Base-by-base conservation (phyloP, 2,888 invertebrate genomes). In the Apodemia mormo region DNA sequence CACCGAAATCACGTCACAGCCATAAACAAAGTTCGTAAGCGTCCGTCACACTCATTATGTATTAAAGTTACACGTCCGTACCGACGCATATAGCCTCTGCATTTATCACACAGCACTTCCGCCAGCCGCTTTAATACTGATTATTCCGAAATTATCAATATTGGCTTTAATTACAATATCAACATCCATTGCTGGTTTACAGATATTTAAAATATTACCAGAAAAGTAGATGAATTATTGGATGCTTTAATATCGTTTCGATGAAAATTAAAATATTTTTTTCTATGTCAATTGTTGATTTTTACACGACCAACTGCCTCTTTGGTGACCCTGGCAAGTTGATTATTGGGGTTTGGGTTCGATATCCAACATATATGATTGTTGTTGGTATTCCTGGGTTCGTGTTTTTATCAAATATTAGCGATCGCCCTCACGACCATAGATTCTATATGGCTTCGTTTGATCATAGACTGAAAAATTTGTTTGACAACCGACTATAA, bases 41-140 rank as follows among this genome's bases (percentile, higher is more conserved):
- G 78, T 79, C 81, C 81, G 78, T 80, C 77, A 80, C 76, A 74
- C 78, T 81, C 82, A 83, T 85, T 83, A 81, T 79, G 78, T 81
- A 84, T 87, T 84, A 83, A 84, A 82, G 80, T 83, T 83, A 82
- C 85, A 58, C 58, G 30, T 58, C 58, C 58, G 58, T 58, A 58
- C 58, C 22, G 29, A 56, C 29, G 61, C 30, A 61, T 61, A 61
- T 61, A 61, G 33, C 61, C 61, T 58, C 58, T 33, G 30, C 61
- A 61, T 61, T 30, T 61, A 61, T 61, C 61, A 58, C 56, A 33
- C 61, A 10, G 29, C 61, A 33, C 12, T 61, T 61, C 61, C 61
- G 30, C 5, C 14, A 61, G 30, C 12, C 30, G 61, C 33, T 61
- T 61, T 61, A 61, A 58, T 58, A 58, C 30, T 12, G 30, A 61